These are phyloP conservation scores for Troides helena DNA, from an alignment of 2,888 invertebrate genomes.

Conservation along the genomic window DNA sequence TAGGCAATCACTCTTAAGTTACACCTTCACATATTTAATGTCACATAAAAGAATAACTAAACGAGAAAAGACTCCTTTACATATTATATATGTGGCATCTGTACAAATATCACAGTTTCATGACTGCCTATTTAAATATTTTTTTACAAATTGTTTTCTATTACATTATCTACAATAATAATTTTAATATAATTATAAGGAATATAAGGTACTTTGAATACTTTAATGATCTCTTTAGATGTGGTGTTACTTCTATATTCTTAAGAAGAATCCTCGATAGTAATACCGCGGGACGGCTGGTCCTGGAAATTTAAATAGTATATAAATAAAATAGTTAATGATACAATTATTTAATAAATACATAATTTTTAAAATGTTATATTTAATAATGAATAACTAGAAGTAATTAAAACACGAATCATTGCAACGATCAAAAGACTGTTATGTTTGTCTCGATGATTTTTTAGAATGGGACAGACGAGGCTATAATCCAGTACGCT, in stretches of 20 bases:
- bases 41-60: slow-evolving; percentile 14
- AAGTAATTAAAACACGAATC: no score
- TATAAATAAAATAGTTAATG: background rate
- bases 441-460: no score
- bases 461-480: no score
- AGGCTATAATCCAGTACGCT: no score
- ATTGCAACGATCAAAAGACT: no score
- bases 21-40: slow-evolving; percentile 25
- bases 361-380: background rate
- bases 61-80: slow-evolving; percentile 14
- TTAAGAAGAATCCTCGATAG: slow-evolving; percentile 50
- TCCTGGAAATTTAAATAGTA: slow-evolving; percentile 42
- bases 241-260: slow-evolving; percentile 41
- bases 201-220: slow-evolving; percentile 20
- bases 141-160: slow-evolving; percentile 27
- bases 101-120: slow-evolving; percentile 40
- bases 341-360: background rate
- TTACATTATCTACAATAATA: slow-evolving; percentile 23
- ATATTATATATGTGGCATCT: slow-evolving; percentile 18
- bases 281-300: slow-evolving; percentile 47
- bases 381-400: no score
- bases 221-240: slow-evolving; percentile 11
- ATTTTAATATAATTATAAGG: slow-evolving; percentile 22
- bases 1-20: slow-evolving; percentile 28
- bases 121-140: slow-evolving; percentile 38